phyloP scores from a whole-genome alignment of 2,888 invertebrate genomes.

The Aproaerema taeniolella region DNA sequence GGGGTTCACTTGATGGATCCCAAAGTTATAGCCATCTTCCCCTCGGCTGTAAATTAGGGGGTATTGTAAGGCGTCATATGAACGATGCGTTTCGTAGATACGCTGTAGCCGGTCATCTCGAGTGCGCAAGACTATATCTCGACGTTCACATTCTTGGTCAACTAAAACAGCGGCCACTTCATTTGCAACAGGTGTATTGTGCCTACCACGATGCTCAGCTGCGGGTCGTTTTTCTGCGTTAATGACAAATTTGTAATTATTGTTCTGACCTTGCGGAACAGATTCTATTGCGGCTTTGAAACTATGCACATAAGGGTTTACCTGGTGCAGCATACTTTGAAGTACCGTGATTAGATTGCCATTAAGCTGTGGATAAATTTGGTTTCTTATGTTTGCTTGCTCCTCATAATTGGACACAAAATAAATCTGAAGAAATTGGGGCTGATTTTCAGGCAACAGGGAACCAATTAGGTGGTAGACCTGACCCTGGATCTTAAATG shows the following conservation, averaged over 20 bases:
- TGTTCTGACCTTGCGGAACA: constrained; percentile 5
- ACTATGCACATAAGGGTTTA: constrained; percentile 6
- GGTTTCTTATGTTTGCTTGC: constrained; percentile 16
- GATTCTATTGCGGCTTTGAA: constrained; percentile 22
- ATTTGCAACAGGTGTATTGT: constrained; percentile 19
- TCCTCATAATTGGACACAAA: constrained; percentile 23
- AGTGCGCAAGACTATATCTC: constrained; percentile 9
- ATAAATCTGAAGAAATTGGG: constrained; percentile 26
- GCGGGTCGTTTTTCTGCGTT: constrained; percentile 17
- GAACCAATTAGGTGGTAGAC: constrained; percentile 24
- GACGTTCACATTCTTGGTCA: constrained; percentile 11
- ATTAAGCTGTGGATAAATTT: constrained; percentile 17
- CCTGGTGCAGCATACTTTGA: constrained; percentile 22
- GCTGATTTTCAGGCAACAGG: constrained; percentile 16
- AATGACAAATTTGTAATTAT: constrained; percentile 17
- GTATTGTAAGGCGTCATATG: constrained; percentile 5
- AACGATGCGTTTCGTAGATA: constrained; percentile 10
- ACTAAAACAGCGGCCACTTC: constrained; percentile 17
- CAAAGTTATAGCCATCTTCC: constrained; percentile 12
- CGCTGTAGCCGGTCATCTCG: constrained; percentile 12
- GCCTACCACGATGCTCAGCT: constrained; percentile 16
- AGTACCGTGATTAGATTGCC: constrained; percentile 18
- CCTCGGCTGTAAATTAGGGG: constrained; percentile 4
- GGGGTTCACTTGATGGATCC: constrained; percentile 1
- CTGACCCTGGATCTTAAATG: constrained; percentile 25